Evolutionary conservation across 2,797 vertebrate genomes (phyloP), one percentile per base, ranked within the genome.

Genomic region (Tenualosa ilisha): DNA sequence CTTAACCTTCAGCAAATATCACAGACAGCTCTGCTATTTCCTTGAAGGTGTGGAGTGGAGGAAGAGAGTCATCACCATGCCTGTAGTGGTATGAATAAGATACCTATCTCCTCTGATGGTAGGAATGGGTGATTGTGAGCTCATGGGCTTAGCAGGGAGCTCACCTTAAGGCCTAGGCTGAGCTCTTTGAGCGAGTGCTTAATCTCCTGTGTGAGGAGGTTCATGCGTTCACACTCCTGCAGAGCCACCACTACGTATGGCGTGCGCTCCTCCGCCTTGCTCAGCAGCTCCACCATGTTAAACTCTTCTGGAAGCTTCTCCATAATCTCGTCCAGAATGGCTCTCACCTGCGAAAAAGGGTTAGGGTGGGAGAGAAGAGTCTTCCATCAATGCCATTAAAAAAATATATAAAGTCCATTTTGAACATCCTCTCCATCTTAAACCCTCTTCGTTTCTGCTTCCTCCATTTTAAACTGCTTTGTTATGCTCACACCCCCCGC

Each of bases 211-310:
- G 96, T 99, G 50, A 99, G 97, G 75, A 90, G 0, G 86, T 99
- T 99, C 97, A 98, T 98, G 82, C 96, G 95, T 56, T 98, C 97
- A 2, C 98, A 99, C 91, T 99, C 98, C 93, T 99, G 98, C 65
- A 99, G 93, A 1, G 93, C 96, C 63, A 99, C 97, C 59, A 97
- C 97, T 0, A 96, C 88, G 8, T 97, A 99, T 0, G 98, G 98
- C 0, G 96, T 98, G 89, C 95, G 96, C 86, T 98, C 97, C 90
- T 97, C 97, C 8, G 94, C 95, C 89, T 92, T 98, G 0, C 91
- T 94, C 91, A 97, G 92, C 89, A 99, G 92, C 89, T 99, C 98
- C 0, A 89, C 59, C 90, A 97, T 93, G 94, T 96, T 97, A 91
- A 99, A 99, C 86, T 97, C 96, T 0, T 99, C 98, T 0, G 94